A percentile compares a stretch with the other conserved stretches of the same genome.
Conservation (phyloP, 1,140 invertebrate species). For the Cyphomyrmex costatus region DNA sequence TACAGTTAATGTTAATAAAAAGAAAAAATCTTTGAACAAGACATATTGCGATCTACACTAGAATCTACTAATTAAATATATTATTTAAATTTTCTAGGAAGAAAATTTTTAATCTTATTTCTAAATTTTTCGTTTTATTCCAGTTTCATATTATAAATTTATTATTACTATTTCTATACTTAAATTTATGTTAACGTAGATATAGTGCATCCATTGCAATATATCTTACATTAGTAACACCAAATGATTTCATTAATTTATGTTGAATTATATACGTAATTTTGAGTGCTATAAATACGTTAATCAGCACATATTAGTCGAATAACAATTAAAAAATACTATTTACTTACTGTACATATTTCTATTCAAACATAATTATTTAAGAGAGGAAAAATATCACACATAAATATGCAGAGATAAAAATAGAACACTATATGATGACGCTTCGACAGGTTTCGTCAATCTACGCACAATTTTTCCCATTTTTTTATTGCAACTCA, state of each 20-base stretch:
- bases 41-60: background rate
- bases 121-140: background rate
- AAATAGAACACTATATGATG: slow-evolving; percentile 26
- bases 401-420: background rate
- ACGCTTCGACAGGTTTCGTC: slow-evolving; percentile 30
- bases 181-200: background rate
- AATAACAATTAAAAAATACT: background rate
- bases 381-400: background rate
- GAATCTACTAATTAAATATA: background rate
- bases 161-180: background rate
- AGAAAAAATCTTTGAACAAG: background rate
- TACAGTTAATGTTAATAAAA: background rate
- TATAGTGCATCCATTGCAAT: background rate
- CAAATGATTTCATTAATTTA: background rate
- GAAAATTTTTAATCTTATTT: background rate
- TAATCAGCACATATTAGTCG: background rate
- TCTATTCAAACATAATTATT: background rate
- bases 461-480: slow-evolving; percentile 19
- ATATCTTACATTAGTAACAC: background rate
- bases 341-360: background rate
- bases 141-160: background rate
- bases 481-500: slow-evolving; percentile 50
- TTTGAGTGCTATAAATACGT: background rate
- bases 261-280: background rate
- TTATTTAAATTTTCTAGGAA: background rate